A percentile compares a stretch with the other conserved stretches of the same genome.
Conservation (phyloP, 2,888 invertebrate genomes). For the Papilio protenor region DNA sequence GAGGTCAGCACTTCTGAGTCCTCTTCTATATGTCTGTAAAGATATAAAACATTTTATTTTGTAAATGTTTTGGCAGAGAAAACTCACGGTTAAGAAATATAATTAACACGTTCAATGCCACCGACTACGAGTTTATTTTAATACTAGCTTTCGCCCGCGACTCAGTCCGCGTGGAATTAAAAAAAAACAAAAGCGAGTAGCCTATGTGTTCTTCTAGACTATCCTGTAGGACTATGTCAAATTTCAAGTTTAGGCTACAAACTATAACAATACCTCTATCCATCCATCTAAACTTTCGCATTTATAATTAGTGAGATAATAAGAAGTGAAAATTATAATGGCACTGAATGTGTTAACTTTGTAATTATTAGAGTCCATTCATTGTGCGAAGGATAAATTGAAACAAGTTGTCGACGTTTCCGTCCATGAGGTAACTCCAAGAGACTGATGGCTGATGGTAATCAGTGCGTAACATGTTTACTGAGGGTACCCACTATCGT, state of each 20-base stretch:
- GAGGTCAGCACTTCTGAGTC: slow-evolving; percentile 88
- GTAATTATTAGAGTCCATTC: not conserved
- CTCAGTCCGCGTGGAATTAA: too few relatives aligned
- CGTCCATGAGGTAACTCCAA: not conserved
- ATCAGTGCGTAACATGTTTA: slow-evolving; percentile 1
- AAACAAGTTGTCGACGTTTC: not conserved
- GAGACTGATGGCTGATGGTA: not conserved
- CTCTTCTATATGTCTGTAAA: slow-evolving; percentile 90
- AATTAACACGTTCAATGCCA: not conserved
- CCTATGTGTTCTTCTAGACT: too few relatives aligned
- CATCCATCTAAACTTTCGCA: too few relatives aligned
- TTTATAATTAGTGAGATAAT: too few relatives aligned
- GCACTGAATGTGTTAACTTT: too few relatives aligned
- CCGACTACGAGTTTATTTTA: not conserved
- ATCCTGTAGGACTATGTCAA: too few relatives aligned
- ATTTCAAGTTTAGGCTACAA: too few relatives aligned
- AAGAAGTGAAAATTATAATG: too few relatives aligned
- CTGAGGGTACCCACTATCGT: not conserved
- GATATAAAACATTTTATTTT: slow-evolving; percentile 19
- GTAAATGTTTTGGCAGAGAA: not conserved
- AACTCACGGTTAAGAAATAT: not conserved
- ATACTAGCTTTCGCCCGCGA: too few relatives aligned
- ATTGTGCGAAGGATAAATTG: not conserved
- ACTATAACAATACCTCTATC: too few relatives aligned
- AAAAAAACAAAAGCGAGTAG: too few relatives aligned